Evolutionary conservation across 2,888 invertebrate genomes (phyloP).

Genomic region (Megamerina dolium): DNA sequence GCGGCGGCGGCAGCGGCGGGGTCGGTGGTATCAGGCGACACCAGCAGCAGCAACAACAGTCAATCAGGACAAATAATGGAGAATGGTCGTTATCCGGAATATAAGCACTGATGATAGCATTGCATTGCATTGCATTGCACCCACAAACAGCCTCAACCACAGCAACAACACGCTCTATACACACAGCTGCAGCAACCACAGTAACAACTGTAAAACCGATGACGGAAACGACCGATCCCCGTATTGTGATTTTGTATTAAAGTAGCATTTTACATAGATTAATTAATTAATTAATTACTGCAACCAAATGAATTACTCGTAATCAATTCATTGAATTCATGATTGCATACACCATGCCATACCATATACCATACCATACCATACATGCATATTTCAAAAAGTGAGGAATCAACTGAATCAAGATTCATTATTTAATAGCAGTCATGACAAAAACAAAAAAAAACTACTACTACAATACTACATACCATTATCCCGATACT

Average conservation of each 20-base stretch:
- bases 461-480: no score
- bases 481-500: no score
- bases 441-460: no score
- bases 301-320: no score
- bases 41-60: slow-evolving; percentile 48
- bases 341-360: no score
- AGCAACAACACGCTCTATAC: slow-evolving; percentile 10
- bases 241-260: slow-evolving; percentile 32
- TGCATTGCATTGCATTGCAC: no score
- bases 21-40: slow-evolving; percentile 49
- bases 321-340: no score
- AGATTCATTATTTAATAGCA: no score
- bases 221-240: slow-evolving; percentile 16
- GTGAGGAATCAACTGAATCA: no score
- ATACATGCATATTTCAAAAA: no score
- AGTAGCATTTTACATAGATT: slow-evolving; percentile 24
- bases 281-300: no score
- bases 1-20: slow-evolving; percentile 34
- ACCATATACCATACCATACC: no score
- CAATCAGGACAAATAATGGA: slow-evolving; percentile 54
- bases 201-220: not conserved
- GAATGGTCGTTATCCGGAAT: slow-evolving; percentile 65
- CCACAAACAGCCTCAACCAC: slow-evolving; percentile 20
- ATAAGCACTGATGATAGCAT: slow-evolving; percentile 64
- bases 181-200: slow-evolving; percentile 8